Conservation (phyloP, 2,113 vertebrate genomes). For the Xiphophorus maculatus region DNA sequence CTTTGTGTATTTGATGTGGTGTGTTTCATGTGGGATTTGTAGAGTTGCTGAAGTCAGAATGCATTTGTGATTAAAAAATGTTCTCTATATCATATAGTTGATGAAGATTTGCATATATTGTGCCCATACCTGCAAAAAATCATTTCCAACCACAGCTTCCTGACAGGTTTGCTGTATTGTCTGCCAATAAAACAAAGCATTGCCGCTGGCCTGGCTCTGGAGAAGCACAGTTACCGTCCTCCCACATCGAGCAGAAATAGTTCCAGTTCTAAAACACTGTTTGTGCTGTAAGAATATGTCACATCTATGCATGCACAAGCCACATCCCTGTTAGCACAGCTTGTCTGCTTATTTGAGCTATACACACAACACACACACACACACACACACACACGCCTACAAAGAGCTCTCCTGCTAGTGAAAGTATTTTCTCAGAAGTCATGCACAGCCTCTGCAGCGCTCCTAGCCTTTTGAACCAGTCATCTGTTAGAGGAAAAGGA, state of each 20-base stretch:
- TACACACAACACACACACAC: background rate
- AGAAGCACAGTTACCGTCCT: slow-evolving; percentile 64
- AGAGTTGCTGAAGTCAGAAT: slow-evolving; percentile 16
- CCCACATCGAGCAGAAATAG: slow-evolving; percentile 77
- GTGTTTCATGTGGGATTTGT: slow-evolving; percentile 20
- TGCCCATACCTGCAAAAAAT: slow-evolving; percentile 34
- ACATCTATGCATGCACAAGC: slow-evolving; percentile 52
- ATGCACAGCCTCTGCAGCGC: slow-evolving; percentile 53
- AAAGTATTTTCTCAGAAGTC: slow-evolving; percentile 50
- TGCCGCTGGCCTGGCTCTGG: slow-evolving; percentile 56
- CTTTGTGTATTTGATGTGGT: slow-evolving; percentile 28
- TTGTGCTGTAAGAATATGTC: slow-evolving; percentile 50
- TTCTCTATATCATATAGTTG: slow-evolving; percentile 20
- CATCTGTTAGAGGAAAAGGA: slow-evolving; percentile 56
- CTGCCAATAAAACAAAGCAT: slow-evolving; percentile 62
- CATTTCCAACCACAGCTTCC: slow-evolving; percentile 25
- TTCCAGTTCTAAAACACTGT: slow-evolving; percentile 70
- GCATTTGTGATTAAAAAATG: slow-evolving; percentile 3
- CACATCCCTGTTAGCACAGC: slow-evolving; percentile 68
- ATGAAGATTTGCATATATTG: slow-evolving; percentile 35
- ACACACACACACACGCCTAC: background rate
- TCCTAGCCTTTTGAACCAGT: slow-evolving; percentile 69
- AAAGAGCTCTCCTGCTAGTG: slow-evolving; percentile 9
- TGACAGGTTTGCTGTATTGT: slow-evolving; percentile 40
- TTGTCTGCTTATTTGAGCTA: slow-evolving; percentile 57